phyloP scores from a whole-genome alignment of 1,140 invertebrate genomes.

The Tetraneura akinire region DNA sequence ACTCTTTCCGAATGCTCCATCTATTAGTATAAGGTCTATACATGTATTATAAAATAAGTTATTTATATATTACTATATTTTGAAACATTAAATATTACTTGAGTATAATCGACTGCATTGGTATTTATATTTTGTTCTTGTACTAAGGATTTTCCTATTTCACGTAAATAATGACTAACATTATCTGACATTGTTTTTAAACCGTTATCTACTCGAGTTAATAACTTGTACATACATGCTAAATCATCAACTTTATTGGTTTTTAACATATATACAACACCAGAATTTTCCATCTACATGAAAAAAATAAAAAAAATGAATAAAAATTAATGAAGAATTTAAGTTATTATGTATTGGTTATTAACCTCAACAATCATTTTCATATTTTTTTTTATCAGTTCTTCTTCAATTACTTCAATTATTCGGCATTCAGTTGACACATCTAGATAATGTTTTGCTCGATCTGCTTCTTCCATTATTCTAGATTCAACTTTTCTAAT shows the following conservation, averaged over 20 bases:
- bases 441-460: slow-evolving; percentile 97
- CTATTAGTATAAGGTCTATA: too few relatives aligned
- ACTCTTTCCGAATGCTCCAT: too few relatives aligned
- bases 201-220: slow-evolving; percentile 86
- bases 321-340: too few relatives aligned
- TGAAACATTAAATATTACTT: slow-evolving; percentile 69
- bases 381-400: slow-evolving; percentile 98
- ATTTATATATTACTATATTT: too few relatives aligned
- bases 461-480: slow-evolving; percentile 95
- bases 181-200: slow-evolving; percentile 93
- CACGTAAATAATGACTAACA: slow-evolving; percentile 89
- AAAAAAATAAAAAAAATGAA: slow-evolving; percentile 54
- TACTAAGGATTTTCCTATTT: slow-evolving; percentile 92
- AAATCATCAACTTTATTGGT: slow-evolving; percentile 96
- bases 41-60: not conserved
- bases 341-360: not conserved
- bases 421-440: slow-evolving; percentile 93
- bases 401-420: slow-evolving; percentile 95
- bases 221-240: slow-evolving; percentile 96
- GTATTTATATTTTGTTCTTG: slow-evolving; percentile 84
- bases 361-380: slow-evolving; percentile 92
- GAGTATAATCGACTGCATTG: slow-evolving; percentile 95
- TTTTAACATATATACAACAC: slow-evolving; percentile 97
- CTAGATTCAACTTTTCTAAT: slow-evolving; percentile 97
- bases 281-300: slow-evolving; percentile 98